phyloP scores from a whole-genome alignment of 2,888 invertebrate species.

The Cephalotes varians region DNA sequence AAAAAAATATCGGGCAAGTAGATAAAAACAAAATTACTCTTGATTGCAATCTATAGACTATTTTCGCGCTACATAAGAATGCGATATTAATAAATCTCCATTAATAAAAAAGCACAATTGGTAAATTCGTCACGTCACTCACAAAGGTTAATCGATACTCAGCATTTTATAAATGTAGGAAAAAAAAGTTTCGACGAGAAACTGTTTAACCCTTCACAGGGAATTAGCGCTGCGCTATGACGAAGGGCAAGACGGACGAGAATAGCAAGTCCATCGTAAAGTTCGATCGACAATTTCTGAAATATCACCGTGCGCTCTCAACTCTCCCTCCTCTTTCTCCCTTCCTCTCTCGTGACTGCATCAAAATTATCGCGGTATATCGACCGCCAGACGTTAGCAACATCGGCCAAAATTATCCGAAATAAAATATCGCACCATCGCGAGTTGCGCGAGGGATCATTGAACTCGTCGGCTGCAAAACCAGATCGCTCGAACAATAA shows the following conservation, averaged over 20 bases:
- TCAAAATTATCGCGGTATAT: conserved; percentile 43
- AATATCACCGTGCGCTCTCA: background rate
- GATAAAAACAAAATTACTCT: conserved; percentile 37
- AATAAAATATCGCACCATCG: conserved; percentile 36
- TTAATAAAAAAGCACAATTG: conserved; percentile 34
- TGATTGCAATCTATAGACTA: conserved; percentile 30
- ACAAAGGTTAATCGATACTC: conserved; percentile 42
- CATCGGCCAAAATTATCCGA: conserved; percentile 42
- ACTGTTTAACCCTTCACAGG: conserved; percentile 10
- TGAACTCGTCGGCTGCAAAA: conserved; percentile 14
- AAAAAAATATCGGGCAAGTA: conserved; percentile 22
- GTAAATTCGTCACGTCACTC: conserved; percentile 41
- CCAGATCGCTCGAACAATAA: conserved; percentile 11
- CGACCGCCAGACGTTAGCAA: conserved; percentile 42
- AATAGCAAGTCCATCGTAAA: conserved; percentile 42
- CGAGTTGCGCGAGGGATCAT: conserved; percentile 28
- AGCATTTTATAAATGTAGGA: conserved; percentile 39
- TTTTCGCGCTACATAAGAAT: background rate
- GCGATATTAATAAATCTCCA: conserved; percentile 38
- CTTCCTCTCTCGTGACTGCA: background rate
- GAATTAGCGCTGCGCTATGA: background rate
- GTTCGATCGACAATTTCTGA: conserved; percentile 41
- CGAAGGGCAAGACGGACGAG: conserved; percentile 21
- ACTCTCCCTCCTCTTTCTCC: background rate
- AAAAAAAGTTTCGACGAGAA: conserved; percentile 34